Percentiles rank a stretch among this genome's conserved stretches.
Conservation (phyloP, 1,140 invertebrate genomes). For the Euwallacea similis region DNA sequence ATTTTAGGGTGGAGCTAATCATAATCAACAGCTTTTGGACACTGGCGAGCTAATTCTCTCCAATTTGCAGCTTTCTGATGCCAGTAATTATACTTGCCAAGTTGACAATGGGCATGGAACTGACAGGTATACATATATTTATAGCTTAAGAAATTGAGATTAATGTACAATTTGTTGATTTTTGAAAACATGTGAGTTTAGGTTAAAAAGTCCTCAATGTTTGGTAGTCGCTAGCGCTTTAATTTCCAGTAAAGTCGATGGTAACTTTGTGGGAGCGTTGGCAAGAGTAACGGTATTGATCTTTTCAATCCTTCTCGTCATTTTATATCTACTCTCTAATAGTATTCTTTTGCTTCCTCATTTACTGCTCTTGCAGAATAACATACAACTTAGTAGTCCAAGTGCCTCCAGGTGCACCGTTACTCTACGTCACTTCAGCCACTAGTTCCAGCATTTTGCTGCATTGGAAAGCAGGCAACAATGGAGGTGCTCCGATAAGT, state of each 20-base stretch:
- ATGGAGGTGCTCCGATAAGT: constrained; percentile 68
- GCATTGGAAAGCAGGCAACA: constrained; percentile 71
- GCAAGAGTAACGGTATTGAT: too few relatives aligned
- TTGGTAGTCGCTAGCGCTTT: too few relatives aligned
- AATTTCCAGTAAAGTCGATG: too few relatives aligned
- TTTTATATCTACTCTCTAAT: background rate
- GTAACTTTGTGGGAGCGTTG: background rate
- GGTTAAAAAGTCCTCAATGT: too few relatives aligned
- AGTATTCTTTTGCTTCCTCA: constrained; percentile 41
- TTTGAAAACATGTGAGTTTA: background rate
- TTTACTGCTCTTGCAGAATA: constrained; percentile 42
- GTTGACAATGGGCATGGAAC: constrained; percentile 72
- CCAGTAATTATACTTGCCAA: constrained; percentile 75
- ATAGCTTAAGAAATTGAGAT: background rate
- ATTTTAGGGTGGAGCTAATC: constrained; percentile 52
- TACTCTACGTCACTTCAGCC: constrained; percentile 71
- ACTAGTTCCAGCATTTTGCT: constrained; percentile 71
- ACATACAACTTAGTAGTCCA: constrained; percentile 61
- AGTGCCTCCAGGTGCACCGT: constrained; percentile 68
- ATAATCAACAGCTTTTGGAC: constrained; percentile 64
- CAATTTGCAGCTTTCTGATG: constrained; percentile 65
- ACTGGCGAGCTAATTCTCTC: constrained; percentile 67
- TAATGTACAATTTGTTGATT: background rate
- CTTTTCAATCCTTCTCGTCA: too few relatives aligned
- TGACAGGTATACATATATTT: constrained; percentile 59